A percentile compares a stretch with the other conserved stretches of the same genome.
These are phyloP conservation scores for Budorcas taxicolor DNA, from an alignment of 2,113 vertebrate species.

Conservation along the genomic window DNA sequence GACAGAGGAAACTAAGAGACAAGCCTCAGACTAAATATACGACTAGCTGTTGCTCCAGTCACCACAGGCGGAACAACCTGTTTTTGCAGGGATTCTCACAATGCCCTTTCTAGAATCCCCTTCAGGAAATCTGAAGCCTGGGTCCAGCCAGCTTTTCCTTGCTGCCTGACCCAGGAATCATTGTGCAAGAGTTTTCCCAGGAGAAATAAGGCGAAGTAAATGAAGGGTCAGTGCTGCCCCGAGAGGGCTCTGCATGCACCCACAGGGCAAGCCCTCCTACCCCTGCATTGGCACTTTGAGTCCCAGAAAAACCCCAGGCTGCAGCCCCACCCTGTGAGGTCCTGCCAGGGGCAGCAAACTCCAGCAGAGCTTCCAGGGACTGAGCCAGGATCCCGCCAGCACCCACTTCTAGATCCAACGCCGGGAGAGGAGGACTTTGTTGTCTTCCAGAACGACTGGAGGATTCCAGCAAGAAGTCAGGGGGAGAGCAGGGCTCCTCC, in stretches of 20 bases:
- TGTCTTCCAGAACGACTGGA: background rate
- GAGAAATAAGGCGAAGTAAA: background rate
- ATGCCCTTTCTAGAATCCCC: background rate
- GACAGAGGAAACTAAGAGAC: background rate
- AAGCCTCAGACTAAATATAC: conserved; percentile 1
- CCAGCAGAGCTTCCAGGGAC: background rate
- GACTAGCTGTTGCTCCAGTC: background rate
- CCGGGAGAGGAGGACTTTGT: background rate
- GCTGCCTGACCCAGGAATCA: background rate
- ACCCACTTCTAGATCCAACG: background rate
- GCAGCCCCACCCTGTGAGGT: background rate
- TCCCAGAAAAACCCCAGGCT: background rate
- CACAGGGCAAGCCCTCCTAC: accelerated
- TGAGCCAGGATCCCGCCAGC: background rate
- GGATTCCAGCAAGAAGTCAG: background rate
- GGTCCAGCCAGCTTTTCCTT: background rate
- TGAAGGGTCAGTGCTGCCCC: accelerated
- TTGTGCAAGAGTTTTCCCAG: background rate
- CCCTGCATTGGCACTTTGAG: background rate
- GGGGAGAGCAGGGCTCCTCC: background rate
- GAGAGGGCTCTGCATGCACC: background rate
- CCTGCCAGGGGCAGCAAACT: background rate
- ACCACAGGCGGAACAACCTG: background rate
- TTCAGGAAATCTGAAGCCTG: background rate
- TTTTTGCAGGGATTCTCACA: background rate